Percentiles rank a stretch among this genome's conserved stretches.
Evolutionary conservation across 1,140 invertebrate genomes (phyloP).

Genomic region (Andrena cerasifolii): DNA sequence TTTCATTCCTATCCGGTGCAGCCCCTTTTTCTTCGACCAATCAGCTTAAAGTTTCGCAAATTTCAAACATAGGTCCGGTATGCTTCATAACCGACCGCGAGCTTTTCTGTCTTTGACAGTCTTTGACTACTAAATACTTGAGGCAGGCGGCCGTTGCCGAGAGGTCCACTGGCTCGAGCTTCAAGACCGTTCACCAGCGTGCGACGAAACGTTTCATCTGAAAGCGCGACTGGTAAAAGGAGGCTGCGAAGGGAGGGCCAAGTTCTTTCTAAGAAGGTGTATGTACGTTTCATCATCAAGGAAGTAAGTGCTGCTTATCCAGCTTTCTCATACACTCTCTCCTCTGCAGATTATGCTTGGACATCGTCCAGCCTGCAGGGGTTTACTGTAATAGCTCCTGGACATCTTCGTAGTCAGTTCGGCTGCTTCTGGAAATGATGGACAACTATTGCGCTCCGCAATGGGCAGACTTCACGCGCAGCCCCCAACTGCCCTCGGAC

Average conservation of each 20-base stretch:
- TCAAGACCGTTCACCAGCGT: no score
- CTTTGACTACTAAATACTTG: background rate
- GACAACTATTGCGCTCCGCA: conserved; percentile 72
- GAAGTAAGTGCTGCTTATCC: no score
- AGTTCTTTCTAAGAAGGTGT: no score
- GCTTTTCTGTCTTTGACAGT: background rate
- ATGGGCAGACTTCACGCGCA: conserved; percentile 74
- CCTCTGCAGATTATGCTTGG: conserved; percentile 7
- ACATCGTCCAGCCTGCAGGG: background rate
- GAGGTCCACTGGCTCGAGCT: no score
- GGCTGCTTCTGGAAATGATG: conserved; percentile 50
- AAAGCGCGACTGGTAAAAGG: no score
- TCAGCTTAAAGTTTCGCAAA: background rate
- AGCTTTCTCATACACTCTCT: background rate
- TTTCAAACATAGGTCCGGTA: conserved; percentile 34
- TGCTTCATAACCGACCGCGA: background rate
- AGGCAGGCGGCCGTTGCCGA: no score
- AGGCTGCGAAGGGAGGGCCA: no score
- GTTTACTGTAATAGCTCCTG: background rate
- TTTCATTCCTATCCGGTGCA: background rate
- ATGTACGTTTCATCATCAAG: no score
- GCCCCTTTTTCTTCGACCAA: background rate
- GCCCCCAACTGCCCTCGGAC: conserved; percentile 60
- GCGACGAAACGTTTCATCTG: no score
- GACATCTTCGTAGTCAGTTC: background rate